Conservation (phyloP, 2,797 vertebrate genomes). For the Syngnathus rostellatus region DNA sequence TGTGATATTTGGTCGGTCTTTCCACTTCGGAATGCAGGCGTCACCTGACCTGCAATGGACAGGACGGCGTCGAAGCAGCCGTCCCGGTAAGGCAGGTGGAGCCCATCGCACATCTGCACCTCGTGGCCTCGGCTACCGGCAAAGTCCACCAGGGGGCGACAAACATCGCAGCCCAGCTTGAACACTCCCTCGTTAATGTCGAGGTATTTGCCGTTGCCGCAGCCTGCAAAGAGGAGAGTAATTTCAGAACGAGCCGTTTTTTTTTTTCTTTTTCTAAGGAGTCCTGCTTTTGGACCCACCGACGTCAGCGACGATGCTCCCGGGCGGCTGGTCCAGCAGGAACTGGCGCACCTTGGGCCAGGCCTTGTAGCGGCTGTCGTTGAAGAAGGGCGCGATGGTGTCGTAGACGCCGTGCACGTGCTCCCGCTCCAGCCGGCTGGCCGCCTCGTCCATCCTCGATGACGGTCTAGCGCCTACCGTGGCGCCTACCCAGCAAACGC, state of each 20-base stretch:
- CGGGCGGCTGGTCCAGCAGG: constrained; percentile 69
- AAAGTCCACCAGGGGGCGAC: constrained; percentile 69
- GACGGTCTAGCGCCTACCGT: constrained; percentile 35
- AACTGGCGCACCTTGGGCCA: constrained; percentile 76
- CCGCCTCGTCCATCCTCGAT: constrained; percentile 72
- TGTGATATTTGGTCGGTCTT: no score
- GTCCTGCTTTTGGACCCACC: constrained; percentile 40
- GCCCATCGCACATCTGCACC: constrained; percentile 65
- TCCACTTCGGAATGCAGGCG: background rate
- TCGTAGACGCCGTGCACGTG: constrained; percentile 73
- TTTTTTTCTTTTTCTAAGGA: background rate
- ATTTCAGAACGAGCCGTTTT: no score
- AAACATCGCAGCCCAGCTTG: constrained; percentile 71
- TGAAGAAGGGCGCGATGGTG: constrained; percentile 77
- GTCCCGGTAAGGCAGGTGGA: constrained; percentile 63
- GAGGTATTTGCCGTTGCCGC: constrained; percentile 76
- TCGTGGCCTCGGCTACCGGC: constrained; percentile 66
- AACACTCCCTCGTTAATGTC: constrained; percentile 71
- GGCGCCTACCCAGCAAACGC: constrained; percentile 25
- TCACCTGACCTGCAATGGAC: constrained; percentile 59
- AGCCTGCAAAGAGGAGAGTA: constrained; percentile 50
- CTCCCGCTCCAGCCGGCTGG: constrained; percentile 67
- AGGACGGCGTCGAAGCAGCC: constrained; percentile 67
- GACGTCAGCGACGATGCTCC: constrained; percentile 71
- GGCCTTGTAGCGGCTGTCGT: constrained; percentile 70